Conservation (phyloP, 2,888 invertebrate species). For the Cremastinae sp. region DNA sequence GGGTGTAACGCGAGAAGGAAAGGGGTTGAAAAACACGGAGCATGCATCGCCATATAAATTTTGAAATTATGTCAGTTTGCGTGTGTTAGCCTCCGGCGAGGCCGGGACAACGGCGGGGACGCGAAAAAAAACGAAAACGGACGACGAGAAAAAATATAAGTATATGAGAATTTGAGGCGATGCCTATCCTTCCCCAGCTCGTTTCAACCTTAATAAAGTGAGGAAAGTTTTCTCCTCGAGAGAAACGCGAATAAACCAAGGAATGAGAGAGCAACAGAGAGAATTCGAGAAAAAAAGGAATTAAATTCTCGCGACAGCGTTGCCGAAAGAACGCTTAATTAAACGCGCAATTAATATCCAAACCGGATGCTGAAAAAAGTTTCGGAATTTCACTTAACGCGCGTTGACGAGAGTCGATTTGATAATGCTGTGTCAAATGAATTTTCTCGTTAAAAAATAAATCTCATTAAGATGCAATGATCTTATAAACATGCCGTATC, state of each 20-base stretch:
- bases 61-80: constrained; percentile 19
- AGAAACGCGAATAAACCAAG: neutral
- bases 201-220: constrained; percentile 55
- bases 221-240: constrained; percentile 54
- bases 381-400: constrained; percentile 45
- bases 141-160: constrained; percentile 25
- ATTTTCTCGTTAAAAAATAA: too few relatives aligned
- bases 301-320: constrained; percentile 15
- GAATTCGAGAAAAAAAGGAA: neutral
- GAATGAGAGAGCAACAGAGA: neutral
- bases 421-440: neutral
- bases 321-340: constrained; percentile 45
- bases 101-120: constrained; percentile 3
- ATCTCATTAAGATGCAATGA: too few relatives aligned
- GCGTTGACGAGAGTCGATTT: constrained; percentile 41
- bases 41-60: constrained; percentile 2
- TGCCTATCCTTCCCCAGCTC: neutral
- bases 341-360: constrained; percentile 61
- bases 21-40: neutral
- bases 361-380: constrained; percentile 26
- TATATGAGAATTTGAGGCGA: too few relatives aligned
- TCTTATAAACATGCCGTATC: too few relatives aligned
- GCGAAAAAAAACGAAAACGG: constrained; percentile 6
- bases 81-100: neutral
- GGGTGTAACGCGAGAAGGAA: constrained; percentile 3